Percentiles rank a stretch among this genome's conserved stretches.
These are phyloP conservation scores for Mirounga angustirostris DNA, from an alignment of 2,113 vertebrate genomes.

Conservation along the genomic window DNA sequence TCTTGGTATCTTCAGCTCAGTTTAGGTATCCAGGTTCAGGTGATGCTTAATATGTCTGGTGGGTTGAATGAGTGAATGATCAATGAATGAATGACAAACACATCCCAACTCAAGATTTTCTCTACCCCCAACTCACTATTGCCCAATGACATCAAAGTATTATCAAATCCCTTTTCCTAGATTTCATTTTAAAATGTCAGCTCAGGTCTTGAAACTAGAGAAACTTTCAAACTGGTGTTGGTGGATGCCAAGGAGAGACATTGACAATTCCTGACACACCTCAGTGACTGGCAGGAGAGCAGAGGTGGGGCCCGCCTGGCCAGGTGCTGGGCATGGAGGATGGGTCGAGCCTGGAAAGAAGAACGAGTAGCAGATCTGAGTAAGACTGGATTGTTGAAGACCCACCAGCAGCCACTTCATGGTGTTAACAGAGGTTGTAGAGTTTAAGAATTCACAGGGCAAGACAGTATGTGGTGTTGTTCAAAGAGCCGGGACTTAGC, in stretches of 20 bases:
- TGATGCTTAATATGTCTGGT: neutral
- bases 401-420: fast-evolving
- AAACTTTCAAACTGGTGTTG: neutral
- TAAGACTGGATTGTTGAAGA: neutral
- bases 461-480: fast-evolving
- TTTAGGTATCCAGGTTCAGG: neutral
- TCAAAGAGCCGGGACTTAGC: neutral
- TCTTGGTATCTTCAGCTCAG: neutral
- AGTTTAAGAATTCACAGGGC: neutral
- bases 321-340: neutral
- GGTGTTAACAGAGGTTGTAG: fast-evolving
- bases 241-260: neutral
- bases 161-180: neutral
- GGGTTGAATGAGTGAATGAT: neutral
- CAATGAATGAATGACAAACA: neutral
- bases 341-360: neutral
- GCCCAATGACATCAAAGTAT: neutral
- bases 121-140: neutral
- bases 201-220: neutral
- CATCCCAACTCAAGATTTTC: neutral
- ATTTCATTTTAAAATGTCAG: neutral
- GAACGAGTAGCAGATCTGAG: neutral
- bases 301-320: neutral
- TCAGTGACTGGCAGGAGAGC: neutral
- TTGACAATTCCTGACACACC: neutral